Percentiles rank a stretch among this genome's conserved stretches.
Evolutionary conservation across 1,140 invertebrate genomes (phyloP).

Genomic region (Kradibia gibbosae): DNA sequence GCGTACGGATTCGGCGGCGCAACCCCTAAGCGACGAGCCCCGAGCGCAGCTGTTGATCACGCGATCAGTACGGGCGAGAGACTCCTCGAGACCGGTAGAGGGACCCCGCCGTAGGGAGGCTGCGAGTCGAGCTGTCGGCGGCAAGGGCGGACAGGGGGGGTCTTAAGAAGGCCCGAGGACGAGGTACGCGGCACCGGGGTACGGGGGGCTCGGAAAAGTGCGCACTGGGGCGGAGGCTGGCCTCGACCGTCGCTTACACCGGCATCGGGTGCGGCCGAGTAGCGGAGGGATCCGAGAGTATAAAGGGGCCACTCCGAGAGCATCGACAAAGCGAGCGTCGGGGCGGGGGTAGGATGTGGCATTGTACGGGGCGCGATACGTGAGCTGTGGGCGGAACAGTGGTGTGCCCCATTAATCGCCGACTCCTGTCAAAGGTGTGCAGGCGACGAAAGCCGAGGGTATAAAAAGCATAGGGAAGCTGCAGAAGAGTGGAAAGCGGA

Average conservation of each 20-base stretch:
- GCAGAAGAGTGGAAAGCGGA: conserved; percentile 3
- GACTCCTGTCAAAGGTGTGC: conserved; percentile 19
- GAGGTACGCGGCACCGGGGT: neutral
- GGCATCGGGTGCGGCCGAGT: neutral
- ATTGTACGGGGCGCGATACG: neutral
- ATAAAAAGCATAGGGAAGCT: neutral
- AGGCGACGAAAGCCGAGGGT: neutral
- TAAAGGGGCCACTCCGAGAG: neutral
- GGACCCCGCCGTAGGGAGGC: too few relatives aligned
- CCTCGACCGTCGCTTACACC: neutral
- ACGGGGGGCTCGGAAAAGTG: neutral
- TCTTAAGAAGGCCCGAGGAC: neutral
- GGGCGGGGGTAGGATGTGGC: neutral
- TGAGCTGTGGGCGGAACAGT: conserved; percentile 34
- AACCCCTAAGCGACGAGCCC: neutral
- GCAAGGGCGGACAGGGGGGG: too few relatives aligned
- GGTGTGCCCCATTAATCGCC: conserved; percentile 35
- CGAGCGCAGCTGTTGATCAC: too few relatives aligned
- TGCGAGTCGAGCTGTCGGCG: too few relatives aligned
- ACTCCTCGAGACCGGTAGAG: too few relatives aligned
- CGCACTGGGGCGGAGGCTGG: neutral
- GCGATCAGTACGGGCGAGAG: neutral
- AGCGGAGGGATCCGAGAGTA: neutral
- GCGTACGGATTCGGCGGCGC: neutral
- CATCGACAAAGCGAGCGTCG: conserved; percentile 14